Percentiles rank a stretch among this genome's conserved stretches.
phyloP scores from a whole-genome alignment of 2,888 invertebrate species.

The Calameuta idolon region DNA sequence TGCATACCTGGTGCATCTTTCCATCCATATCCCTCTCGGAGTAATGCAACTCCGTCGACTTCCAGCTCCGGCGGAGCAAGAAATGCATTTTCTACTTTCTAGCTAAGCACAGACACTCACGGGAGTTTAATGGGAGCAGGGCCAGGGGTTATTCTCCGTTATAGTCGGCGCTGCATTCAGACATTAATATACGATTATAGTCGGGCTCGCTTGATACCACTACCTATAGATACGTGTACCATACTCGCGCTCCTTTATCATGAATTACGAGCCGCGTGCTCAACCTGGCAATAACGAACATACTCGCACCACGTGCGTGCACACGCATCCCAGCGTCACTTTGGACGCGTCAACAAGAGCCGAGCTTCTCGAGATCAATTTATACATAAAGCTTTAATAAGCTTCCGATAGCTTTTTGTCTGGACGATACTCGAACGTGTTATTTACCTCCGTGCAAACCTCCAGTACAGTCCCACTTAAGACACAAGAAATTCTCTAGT shows the following conservation, averaged over 20 bases:
- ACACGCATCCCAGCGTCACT: slow-evolving; percentile 7
- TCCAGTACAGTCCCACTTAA: no score
- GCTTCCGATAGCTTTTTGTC: no score
- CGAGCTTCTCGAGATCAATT: background rate
- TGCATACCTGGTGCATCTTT: background rate
- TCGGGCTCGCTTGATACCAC: slow-evolving; percentile 18
- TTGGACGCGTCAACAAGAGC: background rate
- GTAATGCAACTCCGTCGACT: background rate
- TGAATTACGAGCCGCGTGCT: slow-evolving; percentile 41
- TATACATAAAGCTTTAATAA: no score
- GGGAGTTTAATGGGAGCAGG: slow-evolving; percentile 38
- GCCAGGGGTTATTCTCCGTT: slow-evolving; percentile 37
- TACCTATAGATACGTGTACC: slow-evolving; percentile 18
- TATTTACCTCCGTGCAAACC: no score
- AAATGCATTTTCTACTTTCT: slow-evolving; percentile 37
- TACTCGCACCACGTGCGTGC: slow-evolving; percentile 14
- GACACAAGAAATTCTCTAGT: no score
- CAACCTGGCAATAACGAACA: slow-evolving; percentile 22
- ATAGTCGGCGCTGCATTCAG: slow-evolving; percentile 33
- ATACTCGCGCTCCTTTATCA: slow-evolving; percentile 42
- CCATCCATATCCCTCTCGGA: background rate
- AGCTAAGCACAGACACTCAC: slow-evolving; percentile 22
- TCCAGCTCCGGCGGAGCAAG: slow-evolving; percentile 23
- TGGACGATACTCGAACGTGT: no score
- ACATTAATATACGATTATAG: slow-evolving; percentile 42